Percentiles rank a stretch among this genome's conserved stretches.
These are phyloP conservation scores for Microchirus variegatus DNA, from an alignment of 2,797 vertebrate species.

Conservation along the genomic window DNA sequence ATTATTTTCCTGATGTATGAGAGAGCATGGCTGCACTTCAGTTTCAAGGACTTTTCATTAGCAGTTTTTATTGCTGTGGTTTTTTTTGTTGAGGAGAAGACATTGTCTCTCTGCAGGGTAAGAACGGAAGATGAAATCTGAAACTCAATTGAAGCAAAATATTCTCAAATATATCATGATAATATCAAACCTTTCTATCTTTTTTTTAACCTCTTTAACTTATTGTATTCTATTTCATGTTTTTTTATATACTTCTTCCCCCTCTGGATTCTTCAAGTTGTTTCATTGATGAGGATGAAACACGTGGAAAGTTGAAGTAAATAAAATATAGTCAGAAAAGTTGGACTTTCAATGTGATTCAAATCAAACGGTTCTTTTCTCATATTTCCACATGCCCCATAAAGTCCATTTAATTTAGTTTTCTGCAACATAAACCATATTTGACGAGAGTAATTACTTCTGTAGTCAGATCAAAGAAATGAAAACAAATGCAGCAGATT, in stretches of 20 bases:
- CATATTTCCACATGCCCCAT: slow-evolving; percentile 6
- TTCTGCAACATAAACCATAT: slow-evolving; percentile 14
- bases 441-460: slow-evolving; percentile 11
- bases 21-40: slow-evolving; percentile 31
- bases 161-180: too few relatives aligned
- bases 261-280: too few relatives aligned
- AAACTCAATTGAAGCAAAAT: too few relatives aligned
- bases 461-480: slow-evolving; percentile 23
- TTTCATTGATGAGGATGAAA: slow-evolving; percentile 22
- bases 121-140: too few relatives aligned
- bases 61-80: too few relatives aligned
- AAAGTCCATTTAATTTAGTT: slow-evolving; percentile 20
- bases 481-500: slow-evolving; percentile 5
- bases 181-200: too few relatives aligned
- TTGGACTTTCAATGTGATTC: slow-evolving; percentile 29
- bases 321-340: slow-evolving; percentile 49
- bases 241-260: too few relatives aligned
- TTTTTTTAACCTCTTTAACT: too few relatives aligned
- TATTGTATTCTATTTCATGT: too few relatives aligned
- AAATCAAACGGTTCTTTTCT: slow-evolving; percentile 17
- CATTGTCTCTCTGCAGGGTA: neutral
- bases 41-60: slow-evolving; percentile 36
- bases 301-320: slow-evolving; percentile 27
- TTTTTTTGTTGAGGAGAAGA: too few relatives aligned
- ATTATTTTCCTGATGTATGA: slow-evolving; percentile 39